Base-by-base conservation (phyloP, 2,113 vertebrate species). In the Gnathonemus echidnorhynchus region DNA sequence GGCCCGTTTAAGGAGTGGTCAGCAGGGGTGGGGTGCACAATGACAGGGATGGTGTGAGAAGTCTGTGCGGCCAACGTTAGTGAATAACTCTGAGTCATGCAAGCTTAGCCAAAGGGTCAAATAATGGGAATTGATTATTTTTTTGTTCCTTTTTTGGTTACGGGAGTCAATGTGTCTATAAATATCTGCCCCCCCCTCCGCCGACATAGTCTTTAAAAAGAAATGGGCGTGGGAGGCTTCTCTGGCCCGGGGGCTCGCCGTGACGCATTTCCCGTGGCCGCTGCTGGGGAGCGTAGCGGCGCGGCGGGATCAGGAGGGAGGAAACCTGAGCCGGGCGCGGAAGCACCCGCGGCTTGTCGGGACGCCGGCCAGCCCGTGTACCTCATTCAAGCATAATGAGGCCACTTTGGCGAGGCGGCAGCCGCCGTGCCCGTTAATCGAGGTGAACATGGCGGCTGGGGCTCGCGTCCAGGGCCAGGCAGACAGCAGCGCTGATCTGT, bases 321-420 rank as follows among this genome's bases (percentile, higher is more conserved):
- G 77, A 86, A 48, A 91, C 86, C 24, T 11, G 58, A 93, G 91
- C 86, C 70, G 17, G 45, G 46, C 24, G 45, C 74, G 88, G 35
- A 85, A 90, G 88, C 48, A 35, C 70, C 87, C 35, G 86, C 74
- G 8, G 89, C 62, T 94, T 91, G 93, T 85, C 39, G 24, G 77
- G 89, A 31, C 88, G 48, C 87, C 9, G 4, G 66, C 74, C 89
- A 45, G 89, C 84, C 92, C 85, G 90, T 92, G 89, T 58, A 66
- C 49, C 90, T 93, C 92, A 93, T 92, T 90, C 88, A 92, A 83
- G 91, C 90, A 45, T 94, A 93, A 94, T 92, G 91, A 93, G 90
- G 70, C 66, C 90, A 77, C 91, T 91, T 93, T 92, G 58, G 89
- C 83, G 19, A 77, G 15, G 8, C 35, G 74, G 15, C n/a, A 35